phyloP scores from a whole-genome alignment of 1,140 invertebrate genomes.

The Phymorhynchus buccinoides region DNA sequence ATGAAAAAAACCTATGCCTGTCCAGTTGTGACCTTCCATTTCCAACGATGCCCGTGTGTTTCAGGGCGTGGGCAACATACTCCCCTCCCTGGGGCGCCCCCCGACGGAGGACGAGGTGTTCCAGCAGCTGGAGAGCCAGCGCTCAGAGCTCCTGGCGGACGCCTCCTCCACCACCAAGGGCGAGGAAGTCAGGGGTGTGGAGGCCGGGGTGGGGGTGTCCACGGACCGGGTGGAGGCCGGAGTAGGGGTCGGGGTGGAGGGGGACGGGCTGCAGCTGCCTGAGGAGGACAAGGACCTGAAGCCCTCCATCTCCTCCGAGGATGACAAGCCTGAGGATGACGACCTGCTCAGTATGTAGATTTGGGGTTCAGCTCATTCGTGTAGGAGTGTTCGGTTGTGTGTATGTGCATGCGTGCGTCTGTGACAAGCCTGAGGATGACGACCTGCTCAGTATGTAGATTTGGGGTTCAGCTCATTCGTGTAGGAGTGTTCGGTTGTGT shows the following conservation, averaged over 20 bases:
- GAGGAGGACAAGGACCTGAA: slow-evolving; percentile 48
- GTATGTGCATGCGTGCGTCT: too few relatives aligned
- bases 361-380: too few relatives aligned
- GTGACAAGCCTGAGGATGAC: slow-evolving; percentile 64
- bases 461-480: too few relatives aligned
- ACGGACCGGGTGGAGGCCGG: slow-evolving; percentile 35
- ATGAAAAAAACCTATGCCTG: too few relatives aligned
- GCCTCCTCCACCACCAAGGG: not conserved
- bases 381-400: too few relatives aligned
- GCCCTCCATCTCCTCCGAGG: slow-evolving; percentile 58
- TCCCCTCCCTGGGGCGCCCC: not conserved
- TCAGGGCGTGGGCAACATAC: slow-evolving; percentile 1
- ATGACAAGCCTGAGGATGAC: slow-evolving; percentile 65
- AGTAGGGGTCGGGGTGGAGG: slow-evolving; percentile 21
- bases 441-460: slow-evolving; percentile 64
- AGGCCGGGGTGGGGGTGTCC: not conserved
- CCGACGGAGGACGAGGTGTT: slow-evolving; percentile 19
- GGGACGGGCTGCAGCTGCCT: slow-evolving; percentile 36
- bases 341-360: slow-evolving; percentile 64
- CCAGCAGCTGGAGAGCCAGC: slow-evolving; percentile 11
- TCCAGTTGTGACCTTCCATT: too few relatives aligned
- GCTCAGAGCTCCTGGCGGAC: not conserved
- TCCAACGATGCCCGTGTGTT: slow-evolving; percentile 5
- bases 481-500: too few relatives aligned
- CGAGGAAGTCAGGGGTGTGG: not conserved